Evolutionary conservation across 1,140 invertebrate genomes (phyloP).

Genomic region (Lasioglossum baleicum): DNA sequence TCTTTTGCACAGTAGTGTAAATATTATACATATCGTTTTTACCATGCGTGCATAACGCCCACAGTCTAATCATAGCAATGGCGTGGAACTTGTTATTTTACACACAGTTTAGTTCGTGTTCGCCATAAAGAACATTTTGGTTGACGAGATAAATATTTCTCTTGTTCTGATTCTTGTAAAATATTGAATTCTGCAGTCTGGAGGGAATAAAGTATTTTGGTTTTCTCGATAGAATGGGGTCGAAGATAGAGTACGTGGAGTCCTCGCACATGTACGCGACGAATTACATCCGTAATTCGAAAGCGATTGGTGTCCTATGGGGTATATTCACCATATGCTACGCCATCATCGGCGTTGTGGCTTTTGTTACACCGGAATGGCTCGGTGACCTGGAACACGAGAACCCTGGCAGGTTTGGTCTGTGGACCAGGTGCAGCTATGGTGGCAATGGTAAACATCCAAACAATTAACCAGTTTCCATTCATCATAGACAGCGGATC

Average conservation of each 20-base stretch:
- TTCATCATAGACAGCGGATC: no score
- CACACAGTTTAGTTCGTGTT: no score
- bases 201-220: neutral
- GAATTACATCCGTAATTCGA: conserved; percentile 96
- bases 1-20: no score
- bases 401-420: conserved; percentile 93
- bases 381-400: conserved; percentile 90
- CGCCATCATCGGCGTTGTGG: conserved; percentile 95
- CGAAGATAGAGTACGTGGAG: conserved; percentile 94
- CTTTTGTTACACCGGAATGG: conserved; percentile 98
- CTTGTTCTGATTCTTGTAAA: no score
- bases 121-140: no score
- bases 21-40: no score
- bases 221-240: conserved; percentile 85
- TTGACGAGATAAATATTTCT: no score
- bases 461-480: no score
- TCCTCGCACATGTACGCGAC: conserved; percentile 93
- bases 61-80: no score
- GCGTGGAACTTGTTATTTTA: no score
- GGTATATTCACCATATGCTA: conserved; percentile 98
- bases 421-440: conserved; percentile 91
- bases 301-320: conserved; percentile 98
- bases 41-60: no score
- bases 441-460: conserved; percentile 70
- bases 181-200: neutral